A percentile compares a stretch with the other conserved stretches of the same genome.
Evolutionary conservation across 1,140 invertebrate genomes (phyloP).

Genomic region (Euura lappo): DNA sequence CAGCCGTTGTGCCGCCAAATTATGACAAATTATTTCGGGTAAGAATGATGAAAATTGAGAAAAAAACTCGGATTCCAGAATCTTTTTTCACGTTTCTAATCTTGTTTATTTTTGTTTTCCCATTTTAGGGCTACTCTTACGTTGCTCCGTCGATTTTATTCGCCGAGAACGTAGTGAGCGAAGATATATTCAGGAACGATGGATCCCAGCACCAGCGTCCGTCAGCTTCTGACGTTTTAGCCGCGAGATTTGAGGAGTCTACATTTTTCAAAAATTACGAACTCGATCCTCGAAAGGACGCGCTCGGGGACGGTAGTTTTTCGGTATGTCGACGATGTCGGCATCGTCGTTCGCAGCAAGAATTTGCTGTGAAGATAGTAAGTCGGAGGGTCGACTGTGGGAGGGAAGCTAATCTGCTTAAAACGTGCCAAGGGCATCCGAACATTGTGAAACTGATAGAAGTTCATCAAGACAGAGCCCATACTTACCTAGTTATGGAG

Average conservation of each 20-base stretch:
- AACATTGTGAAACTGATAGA: constrained; percentile 89
- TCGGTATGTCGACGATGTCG: constrained; percentile 86
- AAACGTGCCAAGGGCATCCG: constrained; percentile 83
- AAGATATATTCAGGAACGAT: constrained; percentile 65
- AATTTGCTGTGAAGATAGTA: constrained; percentile 92
- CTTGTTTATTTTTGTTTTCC: constrained; percentile 19
- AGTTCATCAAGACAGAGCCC: constrained; percentile 79
- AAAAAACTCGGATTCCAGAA: background rate
- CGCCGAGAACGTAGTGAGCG: constrained; percentile 82
- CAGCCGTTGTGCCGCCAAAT: constrained; percentile 83
- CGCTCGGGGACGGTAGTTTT: constrained; percentile 88
- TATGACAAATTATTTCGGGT: constrained; percentile 89
- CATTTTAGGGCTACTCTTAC: constrained; percentile 87
- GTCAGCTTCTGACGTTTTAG: constrained; percentile 33
- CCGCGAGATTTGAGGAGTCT: constrained; percentile 70
- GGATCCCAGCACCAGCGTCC: constrained; percentile 21
- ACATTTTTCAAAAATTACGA: constrained; percentile 87
- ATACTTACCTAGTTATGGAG: constrained; percentile 89
- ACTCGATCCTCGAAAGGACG: constrained; percentile 69
- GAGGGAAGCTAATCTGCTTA: constrained; percentile 79
- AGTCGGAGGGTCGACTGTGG: constrained; percentile 77
- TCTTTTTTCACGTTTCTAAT: background rate
- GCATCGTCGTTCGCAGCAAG: constrained; percentile 73
- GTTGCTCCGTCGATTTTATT: constrained; percentile 92
- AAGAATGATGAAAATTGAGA: constrained; percentile 17